Evolutionary conservation across 2,113 vertebrate species (phyloP), one percentile per base, ranked within the genome.

Genomic region (Perccottus glenii): DNA sequence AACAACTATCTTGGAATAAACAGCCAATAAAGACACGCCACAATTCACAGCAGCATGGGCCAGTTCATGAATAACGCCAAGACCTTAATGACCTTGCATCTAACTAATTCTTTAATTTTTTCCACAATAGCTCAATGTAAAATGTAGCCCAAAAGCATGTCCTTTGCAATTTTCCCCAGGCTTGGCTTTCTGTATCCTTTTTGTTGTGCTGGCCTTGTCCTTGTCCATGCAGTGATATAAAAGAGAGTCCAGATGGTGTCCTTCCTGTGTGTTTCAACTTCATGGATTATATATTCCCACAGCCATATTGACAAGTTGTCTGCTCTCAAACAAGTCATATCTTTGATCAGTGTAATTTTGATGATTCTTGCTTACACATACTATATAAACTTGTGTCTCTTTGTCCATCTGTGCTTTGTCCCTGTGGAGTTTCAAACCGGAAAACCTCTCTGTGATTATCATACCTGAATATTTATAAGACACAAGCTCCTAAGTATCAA

Each of bases 401-500:
- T 42, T 43, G 65, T 87, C 88, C 85, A 84, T 91, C 81, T 86
- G 88, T 70, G 78, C 77, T 69, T 43, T 40, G 46, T 86, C 82
- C 80, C 82, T 66, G 66, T 69, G 73, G 83, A 73, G 78, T 36
- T 69, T 49, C 0, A 46, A 76, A 82, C 80, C 67, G 56, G 33
- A 15, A 70, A 75, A 82, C 71, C 70, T 14, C 53, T 57, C 42
- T 10, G 38, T 57, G 12, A 90, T 88, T 89, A 89, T 70, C 87
- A 84, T 87, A 84, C 70, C 76, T 87, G 87, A 89, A 92, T 91
- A 90, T 91, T 78, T 77, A 90, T 86, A 73, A 78, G 64, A 67
- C 70, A 72, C 70, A 76, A 82, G 76, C 65, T 79, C 74, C 56
- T 61, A 71, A 81, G 70, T 43, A 68, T 64, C 56, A 51, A 33